Evolutionary conservation across 2,113 vertebrate species (phyloP), one percentile per base, ranked within the genome.

Genomic region (Thymallus thymallus): DNA sequence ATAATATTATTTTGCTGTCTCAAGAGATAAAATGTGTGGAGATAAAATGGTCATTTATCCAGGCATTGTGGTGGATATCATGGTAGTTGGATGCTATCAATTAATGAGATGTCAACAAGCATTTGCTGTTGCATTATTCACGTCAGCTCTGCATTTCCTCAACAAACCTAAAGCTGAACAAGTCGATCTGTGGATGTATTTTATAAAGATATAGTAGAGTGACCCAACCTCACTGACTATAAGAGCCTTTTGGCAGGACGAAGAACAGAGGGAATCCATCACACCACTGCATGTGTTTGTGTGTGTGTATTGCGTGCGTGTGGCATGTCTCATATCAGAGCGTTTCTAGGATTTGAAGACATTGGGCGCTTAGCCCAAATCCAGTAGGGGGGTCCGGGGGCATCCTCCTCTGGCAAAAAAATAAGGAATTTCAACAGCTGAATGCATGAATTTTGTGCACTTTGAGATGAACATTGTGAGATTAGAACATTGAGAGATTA

Each of bases 21-120:
- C 45, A 22, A n/a, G 20, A 35, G 41, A 68, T 23, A 67, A 46
- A 67, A 22, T 23, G 26, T 63, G 55, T 46, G 20, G 16, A 48
- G n/a, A n/a, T n/a, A n/a, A n/a, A n/a, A n/a, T 10, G 24, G 23
- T 35, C 68, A 70, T 76, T 76, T 55, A 76, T 51, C 45, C 29
- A 22, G 75, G 30, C 51, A 14, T 63, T 60, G 77, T 68, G 65
- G 69, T 68, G 48, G 56, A 71, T 78, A 74, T 75, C 45, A 60
- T 12, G 70, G 77, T 63, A 51, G 74, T 66, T 24, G 68, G 76
- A 74, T 70, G 75, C 80, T 80, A 83, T 85, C 84, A 83, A 82
- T 86, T 85, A 88, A 86, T 86, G 77, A 78, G 77, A 83, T 78
- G 82, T 86, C 82, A 85, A 75, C 67, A 64, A 78, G 63, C 22